Evolutionary conservation across 2,888 invertebrate genomes (phyloP).

Genomic region (Agriopis marginaria): DNA sequence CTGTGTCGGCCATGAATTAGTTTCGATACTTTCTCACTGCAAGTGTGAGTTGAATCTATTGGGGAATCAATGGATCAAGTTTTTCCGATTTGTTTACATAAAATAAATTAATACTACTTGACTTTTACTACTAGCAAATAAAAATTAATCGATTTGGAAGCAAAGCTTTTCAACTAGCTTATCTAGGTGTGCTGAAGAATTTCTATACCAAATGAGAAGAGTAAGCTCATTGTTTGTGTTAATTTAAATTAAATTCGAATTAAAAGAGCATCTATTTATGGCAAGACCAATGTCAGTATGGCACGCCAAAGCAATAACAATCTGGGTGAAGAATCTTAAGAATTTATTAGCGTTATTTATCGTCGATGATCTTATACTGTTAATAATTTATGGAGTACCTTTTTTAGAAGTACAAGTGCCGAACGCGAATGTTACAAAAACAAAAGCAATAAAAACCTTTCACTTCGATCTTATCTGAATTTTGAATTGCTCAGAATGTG

Average conservation of each 20-base stretch:
- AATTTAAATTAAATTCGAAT: too few relatives aligned
- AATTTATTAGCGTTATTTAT: constrained; percentile 32
- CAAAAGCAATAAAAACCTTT: constrained; percentile 53
- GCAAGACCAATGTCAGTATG: constrained; percentile 26
- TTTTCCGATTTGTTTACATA: constrained; percentile 32
- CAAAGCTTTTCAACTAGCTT: constrained; percentile 15
- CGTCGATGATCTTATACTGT: constrained; percentile 22
- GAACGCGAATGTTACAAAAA: constrained; percentile 42
- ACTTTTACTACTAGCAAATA: constrained; percentile 27
- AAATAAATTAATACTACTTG: constrained; percentile 36
- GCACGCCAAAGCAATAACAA: constrained; percentile 1
- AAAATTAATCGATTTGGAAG: background rate
- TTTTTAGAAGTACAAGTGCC: constrained; percentile 31
- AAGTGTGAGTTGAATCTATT: constrained; percentile 25
- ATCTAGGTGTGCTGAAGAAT: background rate
- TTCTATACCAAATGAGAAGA: background rate
- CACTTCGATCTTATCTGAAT: constrained; percentile 57
- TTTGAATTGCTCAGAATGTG: constrained; percentile 46
- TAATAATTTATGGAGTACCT: constrained; percentile 36
- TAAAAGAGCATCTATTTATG: background rate
- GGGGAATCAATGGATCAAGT: constrained; percentile 30
- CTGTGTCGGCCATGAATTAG: constrained; percentile 54
- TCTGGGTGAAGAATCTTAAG: constrained; percentile 9
- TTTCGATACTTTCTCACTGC: constrained; percentile 55
- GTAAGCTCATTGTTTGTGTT: constrained; percentile 11